These are phyloP conservation scores for Plebejus anna DNA, from an alignment of 2,888 invertebrate genomes.

Conservation along the genomic window DNA sequence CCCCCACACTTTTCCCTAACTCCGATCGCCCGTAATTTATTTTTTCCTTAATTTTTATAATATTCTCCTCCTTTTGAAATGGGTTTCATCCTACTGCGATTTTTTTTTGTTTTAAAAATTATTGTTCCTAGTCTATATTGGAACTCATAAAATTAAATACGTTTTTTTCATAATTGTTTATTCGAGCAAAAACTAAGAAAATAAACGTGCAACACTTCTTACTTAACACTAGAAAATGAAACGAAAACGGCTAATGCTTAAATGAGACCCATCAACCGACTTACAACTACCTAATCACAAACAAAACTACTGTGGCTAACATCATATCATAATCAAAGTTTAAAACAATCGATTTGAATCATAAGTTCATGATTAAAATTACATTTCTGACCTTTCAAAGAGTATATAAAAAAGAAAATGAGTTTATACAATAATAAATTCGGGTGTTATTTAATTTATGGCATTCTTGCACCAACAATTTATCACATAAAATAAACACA, in stretches of 20 bases:
- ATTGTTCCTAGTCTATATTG: no score
- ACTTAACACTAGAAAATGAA: constrained; percentile 49
- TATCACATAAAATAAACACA: constrained; percentile 52
- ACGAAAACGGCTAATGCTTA: constrained; percentile 46
- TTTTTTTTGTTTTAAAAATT: no score
- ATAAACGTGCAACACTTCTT: constrained; percentile 57
- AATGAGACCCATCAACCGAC: constrained; percentile 43
- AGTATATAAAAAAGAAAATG: constrained; percentile 49
- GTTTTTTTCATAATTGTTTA: constrained; percentile 54
- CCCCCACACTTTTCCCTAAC: no score
- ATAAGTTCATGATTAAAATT: constrained; percentile 75
- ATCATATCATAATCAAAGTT: constrained; percentile 67
- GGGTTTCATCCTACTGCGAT: no score
- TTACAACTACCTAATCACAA: constrained; percentile 53
- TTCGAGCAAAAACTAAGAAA: constrained; percentile 60
- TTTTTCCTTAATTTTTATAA: no score
- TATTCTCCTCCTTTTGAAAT: no score
- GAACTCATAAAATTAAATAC: constrained; percentile 31
- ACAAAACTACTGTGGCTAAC: constrained; percentile 42
- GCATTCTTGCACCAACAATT: constrained; percentile 23
- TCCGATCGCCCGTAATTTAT: no score
- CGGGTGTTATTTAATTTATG: constrained; percentile 25
- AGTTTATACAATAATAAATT: constrained; percentile 55
- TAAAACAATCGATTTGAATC: constrained; percentile 68
- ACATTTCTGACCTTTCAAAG: constrained; percentile 46